Conservation (phyloP, 1,140 invertebrate genomes). For the Orchestia grillus region DNA sequence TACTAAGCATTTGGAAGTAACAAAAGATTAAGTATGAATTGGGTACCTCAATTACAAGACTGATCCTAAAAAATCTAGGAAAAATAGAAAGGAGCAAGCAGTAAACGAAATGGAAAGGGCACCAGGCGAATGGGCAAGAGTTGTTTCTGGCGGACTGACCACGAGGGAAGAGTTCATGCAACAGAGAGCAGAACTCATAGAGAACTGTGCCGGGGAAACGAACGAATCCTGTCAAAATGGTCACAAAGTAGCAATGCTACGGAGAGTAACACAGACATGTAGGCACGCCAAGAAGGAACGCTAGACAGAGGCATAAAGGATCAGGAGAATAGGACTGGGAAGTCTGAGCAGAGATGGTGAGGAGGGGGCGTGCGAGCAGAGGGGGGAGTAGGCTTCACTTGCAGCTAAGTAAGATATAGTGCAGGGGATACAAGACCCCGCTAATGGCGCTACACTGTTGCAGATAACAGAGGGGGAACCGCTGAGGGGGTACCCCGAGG, state of each 20-base stretch:
- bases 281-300: neutral
- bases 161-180: neutral
- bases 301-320: neutral
- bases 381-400: slow-evolving; percentile 23
- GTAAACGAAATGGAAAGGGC: neutral
- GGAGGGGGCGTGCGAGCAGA: neutral
- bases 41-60: neutral
- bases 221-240: neutral
- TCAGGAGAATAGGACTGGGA: neutral
- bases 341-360: neutral
- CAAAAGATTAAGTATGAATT: neutral
- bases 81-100: neutral
- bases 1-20: neutral
- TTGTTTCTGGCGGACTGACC: neutral
- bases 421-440: slow-evolving; percentile 53
- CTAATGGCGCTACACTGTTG: slow-evolving; percentile 55
- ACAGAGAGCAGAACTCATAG: neutral
- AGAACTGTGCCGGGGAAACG: neutral
- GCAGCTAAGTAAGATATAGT: slow-evolving; percentile 54
- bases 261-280: neutral
- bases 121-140: neutral
- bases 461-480: slow-evolving; percentile 43
- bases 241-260: neutral
- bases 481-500: neutral
- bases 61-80: neutral